These are phyloP conservation scores for Notechis scutatus DNA, from an alignment of 2,113 vertebrate species.

Conservation along the genomic window DNA sequence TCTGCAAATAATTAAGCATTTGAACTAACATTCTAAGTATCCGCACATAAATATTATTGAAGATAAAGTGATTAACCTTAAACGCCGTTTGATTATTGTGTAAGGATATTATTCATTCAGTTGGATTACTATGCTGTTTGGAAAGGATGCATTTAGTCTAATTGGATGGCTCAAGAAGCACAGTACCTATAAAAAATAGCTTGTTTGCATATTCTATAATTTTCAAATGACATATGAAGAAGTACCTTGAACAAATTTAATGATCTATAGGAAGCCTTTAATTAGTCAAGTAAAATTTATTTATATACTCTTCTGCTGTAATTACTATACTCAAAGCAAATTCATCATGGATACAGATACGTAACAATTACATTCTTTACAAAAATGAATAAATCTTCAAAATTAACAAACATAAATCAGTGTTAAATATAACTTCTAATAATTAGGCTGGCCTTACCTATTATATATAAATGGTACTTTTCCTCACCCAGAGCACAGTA, in stretches of 20 bases:
- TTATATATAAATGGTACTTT: background rate
- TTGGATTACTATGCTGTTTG: background rate
- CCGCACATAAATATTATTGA: background rate
- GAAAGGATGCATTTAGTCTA: background rate
- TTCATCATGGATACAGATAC: background rate
- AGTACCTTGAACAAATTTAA: background rate
- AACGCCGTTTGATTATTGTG: background rate
- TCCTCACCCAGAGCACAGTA: background rate
- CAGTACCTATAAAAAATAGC: background rate
- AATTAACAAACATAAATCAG: background rate
- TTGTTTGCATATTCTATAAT: background rate
- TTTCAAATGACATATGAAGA: constrained; percentile 2
- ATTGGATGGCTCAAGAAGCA: background rate
- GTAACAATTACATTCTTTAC: background rate
- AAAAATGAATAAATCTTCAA: constrained; percentile 2
- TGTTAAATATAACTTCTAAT: background rate
- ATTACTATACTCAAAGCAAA: background rate
- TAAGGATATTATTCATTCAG: background rate
- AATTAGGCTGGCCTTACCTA: background rate
- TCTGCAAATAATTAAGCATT: background rate
- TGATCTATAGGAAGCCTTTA: background rate
- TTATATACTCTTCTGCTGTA: background rate
- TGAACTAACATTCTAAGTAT: background rate
- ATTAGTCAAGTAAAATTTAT: background rate
- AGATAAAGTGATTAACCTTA: background rate